phyloP scores from a whole-genome alignment of 2,888 invertebrate genomes.

The Athalia cordata region DNA sequence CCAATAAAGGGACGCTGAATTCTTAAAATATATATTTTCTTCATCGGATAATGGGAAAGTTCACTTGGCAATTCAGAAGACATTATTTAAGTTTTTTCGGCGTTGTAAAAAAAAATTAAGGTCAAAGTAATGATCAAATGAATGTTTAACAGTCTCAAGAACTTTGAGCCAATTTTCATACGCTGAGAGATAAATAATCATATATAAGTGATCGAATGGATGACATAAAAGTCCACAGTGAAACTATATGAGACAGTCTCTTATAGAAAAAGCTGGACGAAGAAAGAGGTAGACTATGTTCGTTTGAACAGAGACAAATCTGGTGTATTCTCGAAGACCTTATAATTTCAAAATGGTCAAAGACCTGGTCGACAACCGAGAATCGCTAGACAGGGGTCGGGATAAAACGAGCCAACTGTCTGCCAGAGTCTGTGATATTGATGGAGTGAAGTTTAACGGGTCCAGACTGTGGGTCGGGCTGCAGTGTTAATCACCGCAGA shows the following conservation, averaged over 20 bases:
- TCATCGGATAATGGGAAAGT: slow-evolving; percentile 4
- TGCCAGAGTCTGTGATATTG: slow-evolving; percentile 37
- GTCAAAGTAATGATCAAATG: neutral
- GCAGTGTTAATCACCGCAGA: slow-evolving; percentile 43
- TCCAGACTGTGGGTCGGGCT: slow-evolving; percentile 30
- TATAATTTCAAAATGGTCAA: neutral
- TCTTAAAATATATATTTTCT: neutral
- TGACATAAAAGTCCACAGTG: no score
- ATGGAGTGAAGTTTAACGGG: slow-evolving; percentile 46
- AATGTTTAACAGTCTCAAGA: neutral
- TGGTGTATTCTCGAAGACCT: neutral
- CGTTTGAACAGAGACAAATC: neutral
- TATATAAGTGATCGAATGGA: no score
- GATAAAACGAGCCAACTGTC: slow-evolving; percentile 27
- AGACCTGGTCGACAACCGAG: neutral
- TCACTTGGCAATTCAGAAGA: neutral
- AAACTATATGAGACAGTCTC: no score
- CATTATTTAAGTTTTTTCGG: neutral
- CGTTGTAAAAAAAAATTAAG: no score
- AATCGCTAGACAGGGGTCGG: slow-evolving; percentile 10
- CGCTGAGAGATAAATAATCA: no score
- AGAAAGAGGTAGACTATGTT: neutral
- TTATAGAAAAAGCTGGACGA: no score
- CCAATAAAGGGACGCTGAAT: neutral
- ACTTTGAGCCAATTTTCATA: no score